A percentile compares a stretch with the other conserved stretches of the same genome.
These are phyloP conservation scores for Pandemis corylana DNA, from an alignment of 2,888 invertebrate genomes.

Conservation along the genomic window DNA sequence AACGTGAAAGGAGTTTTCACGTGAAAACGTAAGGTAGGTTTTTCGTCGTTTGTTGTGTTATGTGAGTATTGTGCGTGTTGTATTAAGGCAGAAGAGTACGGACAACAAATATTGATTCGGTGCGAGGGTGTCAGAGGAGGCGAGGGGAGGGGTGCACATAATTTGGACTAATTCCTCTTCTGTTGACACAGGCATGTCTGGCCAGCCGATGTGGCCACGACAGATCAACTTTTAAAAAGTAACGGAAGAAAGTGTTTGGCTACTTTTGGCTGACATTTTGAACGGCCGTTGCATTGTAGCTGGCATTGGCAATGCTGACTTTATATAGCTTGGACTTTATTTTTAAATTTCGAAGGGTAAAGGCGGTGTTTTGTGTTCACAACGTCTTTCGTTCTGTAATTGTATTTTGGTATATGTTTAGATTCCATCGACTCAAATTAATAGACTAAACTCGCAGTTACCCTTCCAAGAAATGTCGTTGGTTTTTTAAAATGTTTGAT, in stretches of 20 bases:
- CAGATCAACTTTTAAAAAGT: slow-evolving; percentile 67
- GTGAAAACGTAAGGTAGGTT: slow-evolving; percentile 35
- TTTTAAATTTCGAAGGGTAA: not conserved
- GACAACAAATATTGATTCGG: slow-evolving; percentile 86
- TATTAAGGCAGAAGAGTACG: slow-evolving; percentile 84
- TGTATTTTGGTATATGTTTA: too few species aligned
- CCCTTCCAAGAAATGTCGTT: too few species aligned
- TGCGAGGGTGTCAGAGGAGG: slow-evolving; percentile 58
- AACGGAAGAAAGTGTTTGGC: slow-evolving; percentile 31
- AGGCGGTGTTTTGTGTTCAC: not conserved
- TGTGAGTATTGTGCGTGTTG: slow-evolving; percentile 81
- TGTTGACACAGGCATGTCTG: slow-evolving; percentile 83
- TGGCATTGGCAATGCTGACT: not conserved
- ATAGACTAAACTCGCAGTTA: too few species aligned
- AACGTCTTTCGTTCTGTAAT: too few species aligned
- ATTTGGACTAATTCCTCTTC: slow-evolving; percentile 84
- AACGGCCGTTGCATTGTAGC: not conserved
- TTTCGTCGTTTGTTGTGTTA: slow-evolving; percentile 45
- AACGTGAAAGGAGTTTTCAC: slow-evolving; percentile 42
- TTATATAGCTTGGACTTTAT: not conserved
- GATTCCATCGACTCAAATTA: too few species aligned
- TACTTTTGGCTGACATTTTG: slow-evolving; percentile 15
- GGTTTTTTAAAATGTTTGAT: too few species aligned
- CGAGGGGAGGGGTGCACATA: slow-evolving; percentile 71
- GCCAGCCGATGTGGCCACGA: slow-evolving; percentile 62